These are phyloP conservation scores for Otis tarda DNA, from an alignment of 2,113 vertebrate genomes.

Conservation along the genomic window DNA sequence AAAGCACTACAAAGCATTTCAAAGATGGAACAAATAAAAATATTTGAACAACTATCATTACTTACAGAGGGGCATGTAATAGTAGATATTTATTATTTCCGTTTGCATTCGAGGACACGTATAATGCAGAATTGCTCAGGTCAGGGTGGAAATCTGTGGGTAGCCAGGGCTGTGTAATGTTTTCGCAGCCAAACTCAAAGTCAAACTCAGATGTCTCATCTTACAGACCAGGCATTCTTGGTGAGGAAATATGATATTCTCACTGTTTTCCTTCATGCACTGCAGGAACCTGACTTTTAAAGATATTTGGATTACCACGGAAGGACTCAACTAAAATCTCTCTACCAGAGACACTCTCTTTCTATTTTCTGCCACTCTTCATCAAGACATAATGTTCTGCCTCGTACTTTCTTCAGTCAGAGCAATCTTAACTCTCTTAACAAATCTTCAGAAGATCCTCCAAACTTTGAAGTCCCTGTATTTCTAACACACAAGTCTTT, in stretches of 20 bases:
- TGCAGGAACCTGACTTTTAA: neutral
- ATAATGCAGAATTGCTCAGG: neutral
- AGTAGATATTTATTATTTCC: neutral
- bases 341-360: neutral
- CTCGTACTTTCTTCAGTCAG: neutral
- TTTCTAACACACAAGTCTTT: neutral
- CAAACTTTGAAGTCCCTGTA: neutral
- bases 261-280: neutral
- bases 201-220: neutral
- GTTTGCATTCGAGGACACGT: neutral
- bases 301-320: neutral
- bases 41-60: neutral
- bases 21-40: neutral
- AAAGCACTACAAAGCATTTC: neutral
- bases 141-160: neutral
- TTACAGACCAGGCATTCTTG: neutral
- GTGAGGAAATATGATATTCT: neutral
- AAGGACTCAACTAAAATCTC: neutral
- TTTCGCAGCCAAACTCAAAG: neutral
- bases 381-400: neutral
- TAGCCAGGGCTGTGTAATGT: accelerated
- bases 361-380: neutral
- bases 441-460: neutral
- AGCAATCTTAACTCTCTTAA: neutral
- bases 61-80: neutral